Base-by-base conservation (phyloP, 2,113 vertebrate genomes). In the Coryphaenoides rupestris region DNA sequence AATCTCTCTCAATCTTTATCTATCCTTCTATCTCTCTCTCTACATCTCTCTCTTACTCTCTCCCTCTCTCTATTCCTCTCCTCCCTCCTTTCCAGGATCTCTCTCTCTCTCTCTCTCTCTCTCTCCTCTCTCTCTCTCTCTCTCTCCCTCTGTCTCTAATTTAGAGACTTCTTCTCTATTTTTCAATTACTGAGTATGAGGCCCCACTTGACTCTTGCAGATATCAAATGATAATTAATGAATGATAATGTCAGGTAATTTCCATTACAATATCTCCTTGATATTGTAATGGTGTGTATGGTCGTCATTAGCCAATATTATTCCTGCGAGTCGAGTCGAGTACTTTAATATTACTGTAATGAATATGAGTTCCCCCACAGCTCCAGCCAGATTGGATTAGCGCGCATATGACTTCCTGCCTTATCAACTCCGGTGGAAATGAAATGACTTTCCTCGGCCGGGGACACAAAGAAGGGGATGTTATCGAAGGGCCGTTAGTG, bases 331-430 rank as follows among this genome's bases (percentile, higher is more conserved):
- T 61, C 54, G 72, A 70, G 59, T 65, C 71, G 66, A 82, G 57
- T 55, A 68, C 63, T 58, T 71, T 71, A 70, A 83, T 76, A 84
- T 73, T 79, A 82, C 74, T 67, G 60, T 65, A 69, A 79, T 81
- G 61, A 71, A 73, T 77, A 76, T 74, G 80, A 81, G 70, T 69
- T 74, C 63, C 74, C 68, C 23, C 19, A 15, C 60, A 72, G 53
- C 33, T 67, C 13, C 62, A 60, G 59, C 72, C 64, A 60, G 73
- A 84, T 77, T 78, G 68, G 65, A 79, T 83, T 67, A 65, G 55
- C n/a, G 58, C 62, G 74, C 66, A 33, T 70, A 53, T 70, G 60
- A 76, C 79, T 77, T 77, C 72, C 63, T 78, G 57, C 73, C 40
- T 65, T 68, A 68, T 75, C 60, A 60, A 59, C 54, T 75, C 66